Evolutionary conservation across 2,113 vertebrate species (phyloP), one percentile per base, ranked within the genome.

Genomic region (Actinemys pallida): DNA sequence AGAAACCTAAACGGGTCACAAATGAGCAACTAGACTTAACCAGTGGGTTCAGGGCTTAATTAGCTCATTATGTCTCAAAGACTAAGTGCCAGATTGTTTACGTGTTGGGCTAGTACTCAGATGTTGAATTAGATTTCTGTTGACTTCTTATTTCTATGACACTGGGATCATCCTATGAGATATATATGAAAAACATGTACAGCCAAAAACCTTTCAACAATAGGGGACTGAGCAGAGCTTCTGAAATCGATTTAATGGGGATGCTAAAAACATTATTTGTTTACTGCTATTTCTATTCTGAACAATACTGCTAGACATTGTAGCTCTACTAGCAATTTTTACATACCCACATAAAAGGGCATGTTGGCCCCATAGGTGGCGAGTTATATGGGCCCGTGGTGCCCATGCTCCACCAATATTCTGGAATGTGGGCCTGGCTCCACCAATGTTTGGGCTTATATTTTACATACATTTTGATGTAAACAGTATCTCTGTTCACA

Each of bases 131-230:
- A 75, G 83, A 96, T 95, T 95, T 96, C 87, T 86, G 59, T 3
- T 22, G 0, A 54, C 79, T 96, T 92, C 90, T 89, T 94, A 96
- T 86, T 95, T 88, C 88, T 88, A 80, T 92, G 94, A 91, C 93
- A 96, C 95, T 88, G 81, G 25, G 80, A 81, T 13, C 5, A 89
- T 72, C 65, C 84, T 57, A n/a, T 1, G 57, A 94, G 92, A 86
- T 93, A 97, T 3, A 79, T 42, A 81, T 20, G 72, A 47, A 59
- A 88, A 79, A 14, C 84, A 86, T 53, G 79, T 31, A 52, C 56
- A 53, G 78, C 52, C 78, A 90, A 93, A 96, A 69, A 59, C 81
- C 39, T 91, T 62, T 96, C 83, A 82, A 35, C 89, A 24, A 25
- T 84, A 76, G 59, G 17, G 29, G 5, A 62, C 29, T 65, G 86